Percentiles rank a stretch among this genome's conserved stretches.
phyloP scores from a whole-genome alignment of 2,113 vertebrate genomes.

The Phaethornis superciliosus region DNA sequence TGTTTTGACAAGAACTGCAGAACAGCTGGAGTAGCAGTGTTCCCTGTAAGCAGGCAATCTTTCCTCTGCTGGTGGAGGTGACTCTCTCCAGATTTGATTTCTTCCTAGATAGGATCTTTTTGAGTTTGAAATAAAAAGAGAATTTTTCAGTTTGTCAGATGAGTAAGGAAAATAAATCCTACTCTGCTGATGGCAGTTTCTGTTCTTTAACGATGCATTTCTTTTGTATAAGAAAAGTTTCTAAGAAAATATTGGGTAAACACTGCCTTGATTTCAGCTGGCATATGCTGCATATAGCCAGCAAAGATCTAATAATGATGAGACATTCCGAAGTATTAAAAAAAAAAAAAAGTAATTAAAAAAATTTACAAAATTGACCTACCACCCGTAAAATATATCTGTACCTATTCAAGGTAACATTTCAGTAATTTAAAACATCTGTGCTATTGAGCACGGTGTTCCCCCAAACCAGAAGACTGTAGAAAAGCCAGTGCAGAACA shows the following conservation, averaged over 20 bases:
- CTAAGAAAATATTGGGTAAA: not conserved
- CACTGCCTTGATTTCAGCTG: not conserved
- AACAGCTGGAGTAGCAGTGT: not conserved
- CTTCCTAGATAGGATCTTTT: not conserved
- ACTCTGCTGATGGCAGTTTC: not conserved
- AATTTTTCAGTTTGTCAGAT: not conserved
- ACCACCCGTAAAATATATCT: not conserved
- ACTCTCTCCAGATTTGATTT: not conserved
- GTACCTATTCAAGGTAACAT: not conserved
- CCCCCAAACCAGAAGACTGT: constrained; percentile 9
- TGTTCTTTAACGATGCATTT: not conserved
- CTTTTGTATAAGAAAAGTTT: not conserved
- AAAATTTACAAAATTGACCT: not conserved
- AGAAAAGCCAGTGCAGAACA: not conserved
- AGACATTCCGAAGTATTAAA: not conserved
- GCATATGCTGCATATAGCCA: not conserved
- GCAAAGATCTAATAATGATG: not conserved
- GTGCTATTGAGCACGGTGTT: not conserved
- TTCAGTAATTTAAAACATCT: not conserved
- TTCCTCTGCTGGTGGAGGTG: not conserved
- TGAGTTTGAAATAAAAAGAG: not conserved
- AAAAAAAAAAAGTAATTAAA: not conserved
- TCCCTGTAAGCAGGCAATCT: not conserved
- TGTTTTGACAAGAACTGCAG: not conserved
- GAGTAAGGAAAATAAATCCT: not conserved